Evolutionary conservation across 2,797 vertebrate genomes (phyloP).

Genomic region (Darevskia mixta): DNA sequence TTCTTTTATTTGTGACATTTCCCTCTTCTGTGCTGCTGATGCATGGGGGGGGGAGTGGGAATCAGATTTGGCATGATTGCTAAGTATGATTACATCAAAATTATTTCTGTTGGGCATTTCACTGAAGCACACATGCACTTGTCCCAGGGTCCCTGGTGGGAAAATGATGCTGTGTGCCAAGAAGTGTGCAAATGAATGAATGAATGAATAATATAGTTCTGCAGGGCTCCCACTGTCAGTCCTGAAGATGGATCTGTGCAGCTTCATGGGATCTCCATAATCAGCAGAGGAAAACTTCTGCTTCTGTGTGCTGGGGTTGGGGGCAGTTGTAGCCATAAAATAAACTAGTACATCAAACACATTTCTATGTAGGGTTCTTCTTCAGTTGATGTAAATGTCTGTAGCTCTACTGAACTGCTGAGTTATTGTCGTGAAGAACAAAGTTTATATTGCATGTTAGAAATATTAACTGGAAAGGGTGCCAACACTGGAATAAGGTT

Average conservation of each 20-base stretch:
- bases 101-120: not conserved
- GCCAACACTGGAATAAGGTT: not conserved
- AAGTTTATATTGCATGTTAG: not conserved
- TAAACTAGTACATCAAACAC: not conserved
- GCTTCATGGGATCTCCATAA: not conserved
- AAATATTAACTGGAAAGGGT: conserved; percentile 11
- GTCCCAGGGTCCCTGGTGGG: not conserved
- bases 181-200: too few species aligned
- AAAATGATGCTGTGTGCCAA: not conserved
- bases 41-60: not conserved
- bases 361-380: not conserved
- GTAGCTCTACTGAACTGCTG: not conserved
- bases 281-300: not conserved
- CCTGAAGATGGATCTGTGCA: not conserved
- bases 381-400: not conserved
- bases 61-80: not conserved
- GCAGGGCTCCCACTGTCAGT: not conserved
- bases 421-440: not conserved
- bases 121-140: not conserved
- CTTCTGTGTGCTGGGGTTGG: not conserved
- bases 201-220: not conserved
- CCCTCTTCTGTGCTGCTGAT: not conserved
- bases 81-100: not conserved
- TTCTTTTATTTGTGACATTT: not conserved
- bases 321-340: too few species aligned